Base-by-base conservation (phyloP, 2,888 invertebrate genomes). In the Ligdia adustata region DNA sequence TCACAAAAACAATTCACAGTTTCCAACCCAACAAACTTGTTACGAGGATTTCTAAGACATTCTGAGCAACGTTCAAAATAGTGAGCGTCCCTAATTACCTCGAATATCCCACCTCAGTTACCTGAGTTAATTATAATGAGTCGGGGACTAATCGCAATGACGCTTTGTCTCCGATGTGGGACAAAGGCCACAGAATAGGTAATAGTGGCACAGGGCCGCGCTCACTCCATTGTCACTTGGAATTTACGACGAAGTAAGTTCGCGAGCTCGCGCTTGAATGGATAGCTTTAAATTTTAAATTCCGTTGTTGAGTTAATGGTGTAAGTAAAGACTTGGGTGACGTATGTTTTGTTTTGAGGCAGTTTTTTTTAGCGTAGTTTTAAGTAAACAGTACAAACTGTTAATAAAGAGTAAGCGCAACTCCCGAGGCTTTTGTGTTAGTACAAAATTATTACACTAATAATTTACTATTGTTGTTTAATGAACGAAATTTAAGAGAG, bases 111-210 rank as follows among this genome's bases (percentile, higher is more conserved):
- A 42, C 48, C 48, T 48, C 32, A 37, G 3, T 4, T 5, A n/a
- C 37, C 41, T 48, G 41, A 75, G 75, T 77, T 79, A 77, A 79
- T 80, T 79, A 79, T 79, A 79, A 79, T 75, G 75, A 80, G 75
- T 59, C 69, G 66, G 63, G 63, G 63, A 70, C 75, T 81, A 80
- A 80, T 81, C 77, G 78, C 73, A 72, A 70, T 45, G 72, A 69
- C 67, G 75, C 82, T 80, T 82, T 83, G 82, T 83, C 74, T 75
- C 64, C 74, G 72, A 70, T 77, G 80, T 75, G 74, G 82, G 80
- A 82, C 83, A 82, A 75, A 79, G 81, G 40, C 18, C 37, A 27
- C 27, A 37, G 37, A 27, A 27, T 37, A 18, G 0, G 37, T 12
- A 16, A 27, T n/a, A 37, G 37, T 27, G 18, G 16, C 1, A 3